Conservation (phyloP, 2,113 vertebrate genomes). For the Anseranas semipalmata region DNA sequence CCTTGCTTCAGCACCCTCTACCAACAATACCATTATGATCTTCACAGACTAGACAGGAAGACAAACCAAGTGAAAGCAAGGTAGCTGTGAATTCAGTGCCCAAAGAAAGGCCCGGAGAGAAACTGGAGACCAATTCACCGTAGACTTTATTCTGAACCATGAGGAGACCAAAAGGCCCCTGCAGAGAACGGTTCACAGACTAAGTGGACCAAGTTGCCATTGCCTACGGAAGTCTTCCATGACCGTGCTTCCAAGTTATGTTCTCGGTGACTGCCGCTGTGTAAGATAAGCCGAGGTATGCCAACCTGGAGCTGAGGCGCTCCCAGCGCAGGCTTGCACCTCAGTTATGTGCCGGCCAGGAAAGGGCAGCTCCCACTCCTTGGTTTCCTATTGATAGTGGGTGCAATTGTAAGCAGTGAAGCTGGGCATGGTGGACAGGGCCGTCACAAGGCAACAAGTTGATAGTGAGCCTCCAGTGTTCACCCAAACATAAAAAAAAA, state of each 20-base stretch:
- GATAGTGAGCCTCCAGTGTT: not conserved
- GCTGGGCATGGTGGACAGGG: not conserved
- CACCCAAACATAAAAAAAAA: not conserved
- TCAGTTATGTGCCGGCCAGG: not conserved
- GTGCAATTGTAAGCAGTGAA: not conserved
- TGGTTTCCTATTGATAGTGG: not conserved
- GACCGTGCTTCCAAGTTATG: fast-evolving
- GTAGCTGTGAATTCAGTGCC: not conserved
- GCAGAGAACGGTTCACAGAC: not conserved
- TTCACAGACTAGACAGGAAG: not conserved
- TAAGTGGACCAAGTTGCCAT: not conserved
- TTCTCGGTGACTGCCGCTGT: not conserved
- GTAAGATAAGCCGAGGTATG: not conserved
- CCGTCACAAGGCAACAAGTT: not conserved
- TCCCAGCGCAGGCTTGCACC: not conserved
- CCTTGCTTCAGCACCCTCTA: not conserved
- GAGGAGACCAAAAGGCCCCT: not conserved
- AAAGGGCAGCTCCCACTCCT: not conserved
- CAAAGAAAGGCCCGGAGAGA: not conserved
- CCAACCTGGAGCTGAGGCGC: not conserved
- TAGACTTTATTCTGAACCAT: not conserved
- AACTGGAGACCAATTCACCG: not conserved
- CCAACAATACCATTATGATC: not conserved
- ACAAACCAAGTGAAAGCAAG: not conserved
- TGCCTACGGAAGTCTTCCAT: not conserved